phyloP scores from a whole-genome alignment of 2,113 vertebrate species.

The Gallinago undulata region DNA sequence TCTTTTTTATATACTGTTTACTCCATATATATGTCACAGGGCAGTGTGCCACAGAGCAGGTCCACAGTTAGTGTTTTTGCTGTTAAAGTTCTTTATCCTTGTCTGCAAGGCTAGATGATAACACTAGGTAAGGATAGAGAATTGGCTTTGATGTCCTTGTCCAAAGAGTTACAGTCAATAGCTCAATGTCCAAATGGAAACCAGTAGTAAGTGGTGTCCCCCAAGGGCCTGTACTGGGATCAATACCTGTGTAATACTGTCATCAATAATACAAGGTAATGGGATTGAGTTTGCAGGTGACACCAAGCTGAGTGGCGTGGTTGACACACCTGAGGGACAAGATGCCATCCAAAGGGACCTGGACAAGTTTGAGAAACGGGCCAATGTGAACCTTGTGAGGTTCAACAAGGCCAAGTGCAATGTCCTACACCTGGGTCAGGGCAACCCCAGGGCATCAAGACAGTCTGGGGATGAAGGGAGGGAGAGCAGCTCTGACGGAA shows the following conservation, averaged over 20 bases:
- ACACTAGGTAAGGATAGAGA: not conserved
- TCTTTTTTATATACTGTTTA: not conserved
- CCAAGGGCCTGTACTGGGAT: not conserved
- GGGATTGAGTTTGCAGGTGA: not conserved
- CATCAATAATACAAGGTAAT: not conserved
- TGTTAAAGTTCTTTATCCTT: not conserved
- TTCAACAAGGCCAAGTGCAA: not conserved
- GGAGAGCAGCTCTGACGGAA: not conserved
- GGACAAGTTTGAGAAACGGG: not conserved
- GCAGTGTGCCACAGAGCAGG: not conserved
- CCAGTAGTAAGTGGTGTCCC: not conserved
- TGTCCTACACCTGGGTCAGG: not conserved
- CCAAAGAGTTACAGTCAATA: not conserved
- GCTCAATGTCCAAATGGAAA: not conserved
- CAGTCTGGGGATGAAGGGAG: not conserved
- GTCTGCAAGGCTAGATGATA: not conserved
- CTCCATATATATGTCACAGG: not conserved
- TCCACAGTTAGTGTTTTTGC: not conserved
- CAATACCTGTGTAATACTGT: not conserved
- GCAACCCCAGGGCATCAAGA: fast-evolving
- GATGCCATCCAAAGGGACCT: not conserved
- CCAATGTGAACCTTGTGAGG: not conserved
- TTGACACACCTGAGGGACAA: not conserved
- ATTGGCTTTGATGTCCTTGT: not conserved
- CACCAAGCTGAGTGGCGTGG: not conserved